These are phyloP conservation scores for Lytechinus variegatus DNA, from an alignment of 35 echinoderm and acorn worm species.

Conservation along the genomic window DNA sequence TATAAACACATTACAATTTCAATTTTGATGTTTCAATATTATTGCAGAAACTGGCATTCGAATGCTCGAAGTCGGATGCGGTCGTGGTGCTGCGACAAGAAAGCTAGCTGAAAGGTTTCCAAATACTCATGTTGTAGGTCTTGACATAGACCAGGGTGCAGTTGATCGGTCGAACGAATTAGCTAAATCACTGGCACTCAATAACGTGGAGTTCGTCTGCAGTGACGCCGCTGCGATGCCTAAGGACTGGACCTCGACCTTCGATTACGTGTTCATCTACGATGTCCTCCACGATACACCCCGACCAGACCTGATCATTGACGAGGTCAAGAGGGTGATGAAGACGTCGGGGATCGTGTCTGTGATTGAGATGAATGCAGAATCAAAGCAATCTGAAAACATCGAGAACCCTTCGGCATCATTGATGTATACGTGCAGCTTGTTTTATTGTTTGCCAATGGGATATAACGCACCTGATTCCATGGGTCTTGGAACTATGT, in stretches of 20 bases:
- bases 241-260: constrained; percentile 71
- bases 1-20: no score
- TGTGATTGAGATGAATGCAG: constrained; percentile 80
- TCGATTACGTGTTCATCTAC: constrained; percentile 80
- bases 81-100: constrained; percentile 67
- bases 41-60: constrained; percentile 72
- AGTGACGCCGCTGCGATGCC: constrained; percentile 80
- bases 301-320: constrained; percentile 66
- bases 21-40: no score
- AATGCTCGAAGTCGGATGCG: constrained; percentile 89
- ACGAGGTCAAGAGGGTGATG: constrained; percentile 76
- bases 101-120: constrained; percentile 82
- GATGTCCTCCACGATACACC: constrained; percentile 91
- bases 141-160: constrained; percentile 83
- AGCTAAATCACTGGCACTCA: constrained; percentile 58
- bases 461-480: constrained; percentile 63
- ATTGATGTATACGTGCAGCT: constrained; percentile 84
- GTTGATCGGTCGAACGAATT: constrained; percentile 63
- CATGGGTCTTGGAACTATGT: constrained; percentile 84
- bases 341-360: constrained; percentile 70
- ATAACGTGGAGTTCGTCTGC: constrained; percentile 72
- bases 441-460: constrained; percentile 95
- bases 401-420: constrained; percentile 80
- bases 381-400: constrained; percentile 75
- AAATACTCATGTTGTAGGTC: constrained; percentile 74